Base-by-base conservation (phyloP, 2,797 vertebrate genomes). In the Microcaecilia unicolor region DNA sequence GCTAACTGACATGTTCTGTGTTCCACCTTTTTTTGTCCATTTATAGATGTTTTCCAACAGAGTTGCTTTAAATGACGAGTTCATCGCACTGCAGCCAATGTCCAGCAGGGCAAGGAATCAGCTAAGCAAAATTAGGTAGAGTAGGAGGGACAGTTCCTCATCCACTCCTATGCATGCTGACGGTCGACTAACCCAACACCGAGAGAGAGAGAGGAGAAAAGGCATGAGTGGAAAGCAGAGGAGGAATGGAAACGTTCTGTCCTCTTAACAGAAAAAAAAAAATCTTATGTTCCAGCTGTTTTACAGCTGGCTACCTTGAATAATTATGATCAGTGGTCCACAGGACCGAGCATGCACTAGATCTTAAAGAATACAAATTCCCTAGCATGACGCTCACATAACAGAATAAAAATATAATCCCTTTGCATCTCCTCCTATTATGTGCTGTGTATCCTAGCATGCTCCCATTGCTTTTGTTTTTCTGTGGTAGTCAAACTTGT, bases 61-160 rank as follows among this genome's bases (percentile, higher is more conserved):
- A 55, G 89, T 94, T 71, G 89, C 87, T 76, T 92, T 98, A 93
- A 93, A 88, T 83, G 93, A 97, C 67, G 92, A 97, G 83, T 95
- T 92, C 91, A 98, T 98, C 88, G 92, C 94, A 76, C 89, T 98
- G 84, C 94, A 98, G 87, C 95, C 94, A 75, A 85, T 98, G 71
- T 92, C 95, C 81, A 89, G 90, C 81, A 89, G 90, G 90, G 92
- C 92, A 83, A 96, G 93, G 90, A 93, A 80, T 87, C 95, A 95
- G 84, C 93, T 97, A 88, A 92, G 92, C 86, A 98, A 82, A 87
- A 89, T 98, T 98, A 98, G 95, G 95, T 98, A 97, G 94, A 92
- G 83, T 83, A 87, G 87, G 80, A 78, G 67, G 70, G 70, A 45
- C 50, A 79, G 72, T 55, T 53, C 58, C 61, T 78, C 55, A 21